Conservation (phyloP, 2,797 vertebrate species). For the Cryptoprocta ferox region DNA sequence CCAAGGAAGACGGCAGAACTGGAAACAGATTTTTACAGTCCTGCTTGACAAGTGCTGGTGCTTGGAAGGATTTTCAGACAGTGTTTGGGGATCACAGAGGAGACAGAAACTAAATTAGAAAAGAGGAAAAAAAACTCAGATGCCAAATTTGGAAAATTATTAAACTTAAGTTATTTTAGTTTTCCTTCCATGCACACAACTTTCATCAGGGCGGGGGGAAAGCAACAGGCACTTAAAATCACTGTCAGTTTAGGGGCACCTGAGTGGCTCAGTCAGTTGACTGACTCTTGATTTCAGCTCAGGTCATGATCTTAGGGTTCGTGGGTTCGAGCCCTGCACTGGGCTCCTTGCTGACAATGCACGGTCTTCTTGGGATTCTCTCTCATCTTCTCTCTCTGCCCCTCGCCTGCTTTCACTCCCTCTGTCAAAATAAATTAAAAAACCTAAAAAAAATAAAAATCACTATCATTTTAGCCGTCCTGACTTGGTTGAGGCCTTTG, state of each 20-base stretch:
- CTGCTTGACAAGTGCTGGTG: not conserved
- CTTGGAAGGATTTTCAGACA: not conserved
- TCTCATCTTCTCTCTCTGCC: no score
- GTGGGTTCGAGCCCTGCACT: no score
- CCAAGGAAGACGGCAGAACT: not conserved
- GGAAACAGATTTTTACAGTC: not conserved
- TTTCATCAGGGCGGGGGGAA: not conserved
- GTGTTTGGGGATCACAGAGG: not conserved
- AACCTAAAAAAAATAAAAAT: not conserved
- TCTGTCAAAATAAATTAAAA: no score
- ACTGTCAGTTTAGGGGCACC: not conserved
- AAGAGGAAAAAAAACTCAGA: not conserved
- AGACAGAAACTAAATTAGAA: not conserved
- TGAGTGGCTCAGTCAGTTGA: no score
- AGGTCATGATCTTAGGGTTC: no score
- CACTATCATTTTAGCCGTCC: slow-evolving; percentile 48
- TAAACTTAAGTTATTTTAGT: not conserved
- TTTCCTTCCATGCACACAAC: not conserved
- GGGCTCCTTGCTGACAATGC: no score
- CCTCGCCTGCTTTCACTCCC: no score
- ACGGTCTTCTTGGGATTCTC: no score
- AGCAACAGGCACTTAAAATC: slow-evolving; percentile 25
- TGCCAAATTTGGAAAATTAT: not conserved
- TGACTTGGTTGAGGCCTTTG: not conserved
- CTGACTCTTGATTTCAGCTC: no score